phyloP scores from a whole-genome alignment of 1,140 invertebrate genomes.

The Drosophila chauvacae region DNA sequence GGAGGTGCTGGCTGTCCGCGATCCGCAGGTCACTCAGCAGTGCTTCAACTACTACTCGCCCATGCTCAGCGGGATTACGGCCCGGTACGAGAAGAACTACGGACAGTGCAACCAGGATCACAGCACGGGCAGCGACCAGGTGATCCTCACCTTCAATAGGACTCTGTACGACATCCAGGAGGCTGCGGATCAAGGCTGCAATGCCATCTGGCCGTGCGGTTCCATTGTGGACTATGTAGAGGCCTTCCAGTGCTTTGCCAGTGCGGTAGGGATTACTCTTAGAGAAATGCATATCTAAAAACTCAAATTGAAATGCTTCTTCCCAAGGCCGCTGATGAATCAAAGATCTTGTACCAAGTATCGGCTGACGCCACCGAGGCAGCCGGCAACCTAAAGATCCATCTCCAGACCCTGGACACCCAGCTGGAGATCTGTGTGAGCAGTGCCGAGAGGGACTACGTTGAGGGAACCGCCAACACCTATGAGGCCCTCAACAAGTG shows the following conservation, averaged over 20 bases:
- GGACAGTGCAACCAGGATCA: background rate
- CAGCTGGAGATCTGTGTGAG: conserved; percentile 31
- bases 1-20: conserved; percentile 30
- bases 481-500: conserved; percentile 52
- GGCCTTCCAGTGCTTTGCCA: conserved; percentile 56
- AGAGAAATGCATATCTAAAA: background rate
- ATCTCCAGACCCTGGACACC: conserved; percentile 16
- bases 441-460: conserved; percentile 44
- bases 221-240: conserved; percentile 34
- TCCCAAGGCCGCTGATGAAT: conserved; percentile 43
- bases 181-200: conserved; percentile 10
- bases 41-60: conserved; percentile 55
- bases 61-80: conserved; percentile 19
- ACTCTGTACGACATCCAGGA: conserved; percentile 14
- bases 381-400: conserved; percentile 11
- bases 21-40: background rate
- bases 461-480: conserved; percentile 20
- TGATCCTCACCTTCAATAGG: conserved; percentile 15
- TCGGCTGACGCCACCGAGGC: conserved; percentile 45
- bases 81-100: conserved; percentile 22
- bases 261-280: conserved; percentile 32
- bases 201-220: conserved; percentile 16
- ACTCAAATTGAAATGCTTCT: background rate
- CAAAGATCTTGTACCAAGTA: conserved; percentile 47
- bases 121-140: background rate